These are phyloP conservation scores for Leuctra nigra DNA, from an alignment of 2,888 invertebrate species.

Conservation along the genomic window DNA sequence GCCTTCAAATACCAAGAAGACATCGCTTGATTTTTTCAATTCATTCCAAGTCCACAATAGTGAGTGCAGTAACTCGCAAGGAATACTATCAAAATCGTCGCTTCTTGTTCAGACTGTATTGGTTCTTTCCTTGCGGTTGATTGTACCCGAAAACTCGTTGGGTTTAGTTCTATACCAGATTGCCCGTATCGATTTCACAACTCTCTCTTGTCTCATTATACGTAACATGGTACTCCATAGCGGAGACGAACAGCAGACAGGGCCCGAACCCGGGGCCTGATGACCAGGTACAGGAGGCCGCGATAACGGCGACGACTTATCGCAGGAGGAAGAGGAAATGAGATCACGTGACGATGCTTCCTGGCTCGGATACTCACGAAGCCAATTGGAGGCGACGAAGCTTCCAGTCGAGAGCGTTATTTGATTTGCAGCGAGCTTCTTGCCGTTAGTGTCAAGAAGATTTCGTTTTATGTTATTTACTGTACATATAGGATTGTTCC, in stretches of 20 bases:
- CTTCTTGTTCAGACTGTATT: slow-evolving; percentile 11
- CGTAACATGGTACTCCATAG: slow-evolving; percentile 23
- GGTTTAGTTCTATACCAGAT: slow-evolving; percentile 20
- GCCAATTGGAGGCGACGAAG: slow-evolving; percentile 5
- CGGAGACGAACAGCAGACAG: slow-evolving; percentile 13
- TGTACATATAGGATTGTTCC: no score
- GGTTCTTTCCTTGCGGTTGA: slow-evolving; percentile 13
- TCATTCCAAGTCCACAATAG: no score
- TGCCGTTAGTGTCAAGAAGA: no score
- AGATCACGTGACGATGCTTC: not conserved
- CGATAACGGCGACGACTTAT: not conserved
- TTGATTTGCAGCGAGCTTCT: no score
- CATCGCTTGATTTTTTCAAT: no score
- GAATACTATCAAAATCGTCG: no score
- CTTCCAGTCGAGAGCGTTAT: no score
- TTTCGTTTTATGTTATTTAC: no score
- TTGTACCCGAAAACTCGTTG: slow-evolving; percentile 16
- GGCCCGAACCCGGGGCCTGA: slow-evolving; percentile 18
- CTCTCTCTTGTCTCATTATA: slow-evolving; percentile 26
- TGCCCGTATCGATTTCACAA: slow-evolving; percentile 24
- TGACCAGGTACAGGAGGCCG: not conserved
- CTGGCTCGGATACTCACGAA: not conserved
- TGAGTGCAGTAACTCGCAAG: no score
- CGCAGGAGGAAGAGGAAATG: not conserved
- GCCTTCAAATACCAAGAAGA: no score